Evolutionary conservation across 2,888 invertebrate species (phyloP).

Genomic region (Phrixothrix hirtus): DNA sequence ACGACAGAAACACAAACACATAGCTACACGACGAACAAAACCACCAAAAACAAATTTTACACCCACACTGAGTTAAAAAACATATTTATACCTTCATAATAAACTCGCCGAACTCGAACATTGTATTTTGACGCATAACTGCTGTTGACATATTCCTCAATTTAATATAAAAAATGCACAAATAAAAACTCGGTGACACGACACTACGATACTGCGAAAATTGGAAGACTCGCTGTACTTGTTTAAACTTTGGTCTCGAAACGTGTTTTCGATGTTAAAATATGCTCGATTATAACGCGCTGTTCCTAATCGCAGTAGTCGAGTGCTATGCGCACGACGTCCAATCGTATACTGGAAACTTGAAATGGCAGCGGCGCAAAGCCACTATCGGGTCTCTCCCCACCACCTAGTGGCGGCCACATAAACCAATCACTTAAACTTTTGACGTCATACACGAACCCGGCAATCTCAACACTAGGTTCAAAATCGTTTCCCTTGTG

Average conservation of each 20-base stretch:
- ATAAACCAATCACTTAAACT: conserved; percentile 29
- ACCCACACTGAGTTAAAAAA: conserved; percentile 22
- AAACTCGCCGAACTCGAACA: conserved; percentile 76
- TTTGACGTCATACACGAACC: conserved; percentile 26
- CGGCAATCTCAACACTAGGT: conserved; percentile 31
- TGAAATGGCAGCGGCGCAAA: conserved; percentile 38
- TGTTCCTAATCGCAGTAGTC: conserved; percentile 62
- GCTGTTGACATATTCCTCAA: conserved; percentile 68
- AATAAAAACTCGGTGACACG: conserved; percentile 19
- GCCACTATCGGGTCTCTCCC: conserved; percentile 30
- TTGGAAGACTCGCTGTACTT: conserved; percentile 52
- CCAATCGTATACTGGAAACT: conserved; percentile 60
- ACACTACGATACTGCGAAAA: conserved; percentile 58
- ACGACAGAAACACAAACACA: conserved; percentile 19
- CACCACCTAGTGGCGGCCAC: conserved; percentile 28
- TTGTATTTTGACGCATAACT: conserved; percentile 75
- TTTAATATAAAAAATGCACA: conserved; percentile 5
- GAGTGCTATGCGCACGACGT: conserved; percentile 63
- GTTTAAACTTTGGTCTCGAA: not conserved
- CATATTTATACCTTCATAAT: conserved; percentile 68
- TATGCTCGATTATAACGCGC: conserved; percentile 49
- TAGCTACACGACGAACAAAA: conserved; percentile 6
- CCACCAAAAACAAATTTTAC: conserved; percentile 21
- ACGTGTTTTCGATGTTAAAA: conserved; percentile 39
- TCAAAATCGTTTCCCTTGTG: conserved; percentile 39